Conservation (phyloP, 2,888 invertebrate species). For the Plagodis pulveraria region DNA sequence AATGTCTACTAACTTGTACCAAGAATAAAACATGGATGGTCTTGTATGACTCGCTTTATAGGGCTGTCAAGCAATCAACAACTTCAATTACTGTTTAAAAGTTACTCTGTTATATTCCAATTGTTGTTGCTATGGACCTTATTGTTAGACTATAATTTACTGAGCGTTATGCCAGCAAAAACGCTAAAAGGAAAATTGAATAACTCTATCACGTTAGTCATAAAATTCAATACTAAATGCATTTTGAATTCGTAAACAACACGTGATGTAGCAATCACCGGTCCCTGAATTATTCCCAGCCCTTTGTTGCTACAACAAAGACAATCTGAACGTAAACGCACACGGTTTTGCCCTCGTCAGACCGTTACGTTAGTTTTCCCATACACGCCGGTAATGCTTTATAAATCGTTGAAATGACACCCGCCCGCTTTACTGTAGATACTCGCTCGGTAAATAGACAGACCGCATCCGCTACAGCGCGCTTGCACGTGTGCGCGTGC, state of each 20-base stretch:
- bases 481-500: slow-evolving; percentile 33
- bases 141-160: background rate
- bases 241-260: slow-evolving; percentile 14
- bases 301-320: slow-evolving; percentile 40
- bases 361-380: slow-evolving; percentile 47
- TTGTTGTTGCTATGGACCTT: background rate
- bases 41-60: slow-evolving; percentile 22
- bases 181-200: slow-evolving; percentile 3
- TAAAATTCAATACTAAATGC: slow-evolving; percentile 6
- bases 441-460: slow-evolving; percentile 51
- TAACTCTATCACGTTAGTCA: background rate
- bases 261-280: slow-evolving; percentile 32
- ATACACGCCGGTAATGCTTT: slow-evolving; percentile 38
- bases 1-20: slow-evolving; percentile 34
- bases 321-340: slow-evolving; percentile 33
- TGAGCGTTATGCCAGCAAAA: background rate
- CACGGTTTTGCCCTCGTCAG: slow-evolving; percentile 41
- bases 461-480: slow-evolving; percentile 65
- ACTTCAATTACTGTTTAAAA: background rate
- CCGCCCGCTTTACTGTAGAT: slow-evolving; percentile 38
- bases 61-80: slow-evolving; percentile 12
- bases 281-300: slow-evolving; percentile 35
- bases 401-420: slow-evolving; percentile 51
- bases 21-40: slow-evolving; percentile 20
- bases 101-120: background rate